These are phyloP conservation scores for Tethea ocularis DNA, from an alignment of 2,888 invertebrate genomes.

Conservation along the genomic window DNA sequence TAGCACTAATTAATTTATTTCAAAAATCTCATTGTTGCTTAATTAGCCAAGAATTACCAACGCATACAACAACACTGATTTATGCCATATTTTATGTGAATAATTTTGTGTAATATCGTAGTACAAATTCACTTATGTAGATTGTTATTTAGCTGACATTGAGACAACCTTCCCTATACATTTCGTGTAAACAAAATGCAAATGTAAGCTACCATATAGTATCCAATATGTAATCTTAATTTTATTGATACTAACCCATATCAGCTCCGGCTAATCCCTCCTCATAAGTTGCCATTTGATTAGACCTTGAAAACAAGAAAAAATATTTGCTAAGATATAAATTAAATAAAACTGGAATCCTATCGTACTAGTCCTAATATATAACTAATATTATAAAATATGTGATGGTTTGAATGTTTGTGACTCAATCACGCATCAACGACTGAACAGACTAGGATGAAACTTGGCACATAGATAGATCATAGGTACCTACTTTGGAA, in stretches of 20 bases:
- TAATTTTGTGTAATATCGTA: not conserved
- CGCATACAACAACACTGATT: too few relatives aligned
- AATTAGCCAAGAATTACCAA: too few relatives aligned
- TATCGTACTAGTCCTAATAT: too few relatives aligned
- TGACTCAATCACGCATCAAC: too few relatives aligned
- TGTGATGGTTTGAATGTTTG: too few relatives aligned
- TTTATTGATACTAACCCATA: constrained; percentile 48
- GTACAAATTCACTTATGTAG: not conserved
- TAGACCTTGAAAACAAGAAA: constrained; percentile 60
- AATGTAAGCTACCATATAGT: not conserved
- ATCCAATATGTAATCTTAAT: not conserved
- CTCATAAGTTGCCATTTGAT: constrained; percentile 69
- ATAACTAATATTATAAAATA: too few relatives aligned
- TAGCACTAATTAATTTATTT: too few relatives aligned
- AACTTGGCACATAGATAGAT: too few relatives aligned
- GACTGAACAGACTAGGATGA: too few relatives aligned
- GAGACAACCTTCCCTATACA: not conserved
- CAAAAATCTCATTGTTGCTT: too few relatives aligned
- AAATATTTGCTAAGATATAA: constrained; percentile 10
- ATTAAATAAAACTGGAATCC: too few relatives aligned
- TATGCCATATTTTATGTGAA: not conserved
- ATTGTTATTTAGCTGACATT: constrained; percentile 1
- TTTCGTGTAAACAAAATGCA: not conserved
- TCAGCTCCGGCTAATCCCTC: constrained; percentile 49
- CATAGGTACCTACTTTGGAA: too few relatives aligned